Base-by-base conservation (phyloP, 2,888 invertebrate genomes). In the Chloroclysta siterata region DNA sequence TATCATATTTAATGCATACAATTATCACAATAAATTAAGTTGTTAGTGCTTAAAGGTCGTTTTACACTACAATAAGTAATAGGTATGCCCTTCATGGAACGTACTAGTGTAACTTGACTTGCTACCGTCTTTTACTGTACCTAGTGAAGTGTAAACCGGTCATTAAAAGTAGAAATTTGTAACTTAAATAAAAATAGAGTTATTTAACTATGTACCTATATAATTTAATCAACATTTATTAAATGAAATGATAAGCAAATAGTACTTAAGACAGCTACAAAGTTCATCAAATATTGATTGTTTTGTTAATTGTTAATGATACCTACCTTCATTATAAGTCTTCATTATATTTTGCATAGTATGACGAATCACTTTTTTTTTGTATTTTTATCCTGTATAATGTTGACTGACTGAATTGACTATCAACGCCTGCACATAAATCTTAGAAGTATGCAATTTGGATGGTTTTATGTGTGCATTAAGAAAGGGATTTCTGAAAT, bases 271-370 rank as follows among this genome's bases (percentile, higher is more conserved):
- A 15, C 17, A 53, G 17, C 15, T 56, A 52, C 36, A 39, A 33
- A 33, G 33, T 33, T 33, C n/a, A n/a, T 5, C 1, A 33, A 33
- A 7, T 5, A 6, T 33, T 33, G 6, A 5, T 7, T 7, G n/a
- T 7, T 8, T 33, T 33, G 8, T 33, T 33, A 33, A 33, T 33
- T 33, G 33, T 33, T 33, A 33, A 33, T 33, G 5, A 7, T 33
- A 33, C 33, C 33, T 33, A 33, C 33, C 33, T 33, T 7, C 33
- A 39, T 11, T 8, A 6, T 39, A 39, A 39, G 50, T 48, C 48
- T 36, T 28, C 28, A 56, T n/a, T 46, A 56, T 55, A 61, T 39
- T 56, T 52, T 51, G 55, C 57, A 42, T 41, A 44, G 56, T 53
- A 55, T 41, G 52, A 62, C 44, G 3, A 11, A 11, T 39, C 8